Conservation (phyloP, 2,113 vertebrate genomes). For the Xiphophorus couchianus region DNA sequence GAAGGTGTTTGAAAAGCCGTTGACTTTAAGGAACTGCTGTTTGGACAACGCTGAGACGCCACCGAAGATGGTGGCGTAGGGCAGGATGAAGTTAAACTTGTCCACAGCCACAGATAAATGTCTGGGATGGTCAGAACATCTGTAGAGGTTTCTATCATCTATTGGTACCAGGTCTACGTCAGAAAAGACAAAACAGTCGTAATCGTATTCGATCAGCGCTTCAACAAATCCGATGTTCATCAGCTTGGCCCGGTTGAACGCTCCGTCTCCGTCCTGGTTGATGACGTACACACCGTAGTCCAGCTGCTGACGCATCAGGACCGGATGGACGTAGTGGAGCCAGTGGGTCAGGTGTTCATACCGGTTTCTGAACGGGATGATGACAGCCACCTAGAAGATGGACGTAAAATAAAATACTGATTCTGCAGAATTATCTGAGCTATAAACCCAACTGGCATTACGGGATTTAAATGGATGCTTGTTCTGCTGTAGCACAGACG, state of each 20-base stretch:
- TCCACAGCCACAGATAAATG: slow-evolving; percentile 95
- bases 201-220: slow-evolving; percentile 90
- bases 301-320: slow-evolving; percentile 89
- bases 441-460: too few relatives aligned
- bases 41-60: slow-evolving; percentile 83
- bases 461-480: too few relatives aligned
- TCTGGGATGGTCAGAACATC: slow-evolving; percentile 88
- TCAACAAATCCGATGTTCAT: slow-evolving; percentile 89
- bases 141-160: slow-evolving; percentile 90
- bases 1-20: slow-evolving; percentile 94
- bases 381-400: slow-evolving; percentile 83
- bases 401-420: slow-evolving; percentile 71
- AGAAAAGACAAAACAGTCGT: slow-evolving; percentile 93
- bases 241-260: slow-evolving; percentile 93
- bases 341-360: slow-evolving; percentile 92
- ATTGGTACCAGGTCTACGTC: slow-evolving; percentile 92
- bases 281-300: slow-evolving; percentile 93
- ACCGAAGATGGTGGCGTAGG: slow-evolving; percentile 77
- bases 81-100: slow-evolving; percentile 91
- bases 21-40: slow-evolving; percentile 88
- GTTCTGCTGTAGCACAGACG: too few relatives aligned
- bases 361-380: slow-evolving; percentile 93
- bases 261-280: slow-evolving; percentile 88
- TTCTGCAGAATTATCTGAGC: neutral
- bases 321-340: slow-evolving; percentile 92